These are phyloP conservation scores for Scartelaos histophorus DNA, from an alignment of 2,113 vertebrate genomes.

Conservation along the genomic window DNA sequence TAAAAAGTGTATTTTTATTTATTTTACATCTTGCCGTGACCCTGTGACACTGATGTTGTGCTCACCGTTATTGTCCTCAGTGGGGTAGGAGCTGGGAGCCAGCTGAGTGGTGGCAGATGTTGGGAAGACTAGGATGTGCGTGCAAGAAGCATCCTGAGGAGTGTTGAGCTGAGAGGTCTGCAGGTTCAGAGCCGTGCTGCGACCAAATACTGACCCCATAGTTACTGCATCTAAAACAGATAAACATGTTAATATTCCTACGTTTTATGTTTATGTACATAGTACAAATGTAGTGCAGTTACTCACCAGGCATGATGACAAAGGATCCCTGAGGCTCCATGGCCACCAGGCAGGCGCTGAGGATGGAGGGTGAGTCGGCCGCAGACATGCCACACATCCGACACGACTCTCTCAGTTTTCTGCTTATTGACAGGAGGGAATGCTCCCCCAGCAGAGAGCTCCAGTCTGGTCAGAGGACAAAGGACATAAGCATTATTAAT, in stretches of 20 bases:
- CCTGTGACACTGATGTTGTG: background rate
- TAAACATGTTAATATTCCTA: background rate
- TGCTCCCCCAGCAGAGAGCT: constrained; percentile 94
- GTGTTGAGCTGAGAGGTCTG: constrained; percentile 98
- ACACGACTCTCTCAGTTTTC: constrained; percentile 92
- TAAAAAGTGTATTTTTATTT: background rate
- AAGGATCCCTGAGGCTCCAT: constrained; percentile 98
- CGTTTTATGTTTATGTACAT: background rate
- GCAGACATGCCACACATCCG: constrained; percentile 94
- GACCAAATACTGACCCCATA: constrained; percentile 97
- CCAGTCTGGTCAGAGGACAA: constrained; percentile 83
- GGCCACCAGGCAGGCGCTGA: constrained; percentile 97
- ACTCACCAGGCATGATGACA: constrained; percentile 93
- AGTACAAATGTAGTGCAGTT: background rate
- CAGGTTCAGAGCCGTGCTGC: constrained; percentile 92
- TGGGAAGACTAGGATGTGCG: constrained; percentile 97
- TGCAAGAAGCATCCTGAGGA: constrained; percentile 96
- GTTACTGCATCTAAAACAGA: constrained; percentile 88
- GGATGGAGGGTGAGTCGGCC: constrained; percentile 90
- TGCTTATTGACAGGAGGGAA: constrained; percentile 93
- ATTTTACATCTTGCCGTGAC: background rate
- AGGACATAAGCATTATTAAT: background rate
- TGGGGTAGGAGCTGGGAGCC: constrained; percentile 91
- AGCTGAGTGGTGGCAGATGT: constrained; percentile 96
- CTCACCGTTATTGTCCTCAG: constrained; percentile 92